Conservation (phyloP, 2,113 vertebrate species). For the Tursiops truncatus region DNA sequence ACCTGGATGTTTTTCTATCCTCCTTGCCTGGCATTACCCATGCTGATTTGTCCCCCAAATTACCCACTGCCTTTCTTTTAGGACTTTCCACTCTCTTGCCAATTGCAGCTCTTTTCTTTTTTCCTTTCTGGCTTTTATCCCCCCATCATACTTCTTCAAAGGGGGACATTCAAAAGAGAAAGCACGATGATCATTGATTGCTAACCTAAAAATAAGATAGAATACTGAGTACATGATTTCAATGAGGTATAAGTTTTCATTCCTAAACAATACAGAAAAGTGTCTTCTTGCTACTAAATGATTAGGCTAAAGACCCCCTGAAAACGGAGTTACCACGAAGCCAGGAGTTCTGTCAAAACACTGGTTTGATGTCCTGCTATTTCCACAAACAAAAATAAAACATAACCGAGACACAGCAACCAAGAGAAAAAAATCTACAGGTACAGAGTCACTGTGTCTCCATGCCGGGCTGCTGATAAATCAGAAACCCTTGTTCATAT, state of each 20-base stretch:
- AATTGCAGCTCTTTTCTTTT: not conserved
- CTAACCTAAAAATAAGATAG: not conserved
- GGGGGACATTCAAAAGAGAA: not conserved
- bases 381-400: not conserved
- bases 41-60: not conserved
- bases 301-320: not conserved
- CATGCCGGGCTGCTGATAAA: not conserved
- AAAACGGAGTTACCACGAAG: not conserved
- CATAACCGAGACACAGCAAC: not conserved
- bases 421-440: not conserved
- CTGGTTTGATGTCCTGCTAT: slow-evolving; percentile 1
- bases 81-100: not conserved
- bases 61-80: not conserved
- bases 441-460: not conserved
- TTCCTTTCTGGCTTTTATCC: not conserved
- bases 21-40: not conserved
- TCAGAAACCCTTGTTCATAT: not conserved
- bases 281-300: not conserved
- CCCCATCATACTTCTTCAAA: not conserved
- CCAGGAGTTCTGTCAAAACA: not conserved
- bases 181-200: not conserved
- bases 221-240: not conserved
- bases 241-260: not conserved
- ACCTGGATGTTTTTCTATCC: not conserved
- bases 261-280: not conserved